Percentiles rank a stretch among this genome's conserved stretches.
Conservation (phyloP, 23 tunicate species). For the Ascidia mentula region DNA sequence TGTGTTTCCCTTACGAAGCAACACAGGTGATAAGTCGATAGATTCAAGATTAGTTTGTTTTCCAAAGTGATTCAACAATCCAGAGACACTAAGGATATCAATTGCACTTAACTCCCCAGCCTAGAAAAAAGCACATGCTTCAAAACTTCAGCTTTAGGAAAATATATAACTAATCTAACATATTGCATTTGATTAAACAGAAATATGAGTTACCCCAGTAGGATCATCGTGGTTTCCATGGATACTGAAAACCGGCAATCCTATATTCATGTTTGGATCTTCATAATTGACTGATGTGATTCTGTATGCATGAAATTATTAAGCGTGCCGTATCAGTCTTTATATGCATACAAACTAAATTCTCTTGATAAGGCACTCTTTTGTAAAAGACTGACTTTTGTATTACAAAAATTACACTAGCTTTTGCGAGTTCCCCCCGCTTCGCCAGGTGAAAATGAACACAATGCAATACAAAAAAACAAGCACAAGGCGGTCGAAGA, state of each 20-base stretch:
- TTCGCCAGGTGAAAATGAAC: no score
- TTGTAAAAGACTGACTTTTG: no score
- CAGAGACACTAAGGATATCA: constrained; percentile 83
- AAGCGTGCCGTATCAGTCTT: no score
- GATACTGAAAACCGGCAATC: constrained; percentile 91
- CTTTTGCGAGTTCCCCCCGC: no score
- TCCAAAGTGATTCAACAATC: constrained; percentile 94
- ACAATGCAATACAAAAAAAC: no score
- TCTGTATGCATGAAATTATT: constrained; percentile 29
- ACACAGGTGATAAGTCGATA: constrained; percentile 77
- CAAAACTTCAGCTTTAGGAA: no score
- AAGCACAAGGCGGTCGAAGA: no score
- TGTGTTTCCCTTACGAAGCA: constrained; percentile 83
- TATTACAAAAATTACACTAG: no score
- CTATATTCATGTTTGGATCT: constrained; percentile 81
- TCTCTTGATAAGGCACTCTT: no score
- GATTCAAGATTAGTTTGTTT: constrained; percentile 76
- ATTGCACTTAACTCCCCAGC: constrained; percentile 72
- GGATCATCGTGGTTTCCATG: constrained; percentile 99
- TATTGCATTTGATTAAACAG: neutral
- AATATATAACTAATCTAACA: neutral
- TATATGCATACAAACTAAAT: no score
- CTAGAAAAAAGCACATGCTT: constrained; percentile 45
- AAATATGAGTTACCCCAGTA: constrained; percentile 65
- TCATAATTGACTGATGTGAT: constrained; percentile 85